Base-by-base conservation (phyloP, 2,797 vertebrate species). In the Epinephelus awoara region DNA sequence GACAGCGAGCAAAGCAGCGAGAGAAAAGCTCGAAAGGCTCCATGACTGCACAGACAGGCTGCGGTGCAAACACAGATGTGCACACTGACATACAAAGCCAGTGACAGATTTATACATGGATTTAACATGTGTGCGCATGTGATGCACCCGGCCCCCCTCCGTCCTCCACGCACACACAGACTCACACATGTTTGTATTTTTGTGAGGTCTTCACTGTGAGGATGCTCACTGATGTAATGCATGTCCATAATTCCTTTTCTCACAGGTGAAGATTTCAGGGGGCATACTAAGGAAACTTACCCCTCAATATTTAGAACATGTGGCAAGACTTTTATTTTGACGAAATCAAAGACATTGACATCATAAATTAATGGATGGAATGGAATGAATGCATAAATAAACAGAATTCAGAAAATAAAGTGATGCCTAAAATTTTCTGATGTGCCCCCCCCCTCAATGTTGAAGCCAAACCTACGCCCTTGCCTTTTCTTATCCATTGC, bases 1-100 rank as follows among this genome's bases (percentile, higher is more conserved):
- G 69, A 85, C 85, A 80, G 78, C 59, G 50, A 84, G 71, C 38
- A 77, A 92, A 88, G 85, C 75, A 87, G 67, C 72, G 71, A 79
- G 67, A 75, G 68, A 73, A 76, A 71, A 83, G 51, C 77, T 84
- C 10, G 6, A 68, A 21, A 49, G 61, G 25, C 62, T 83, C 75
- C 64, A 40, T 56, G 79, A 64, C 68, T 58, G 56, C 73, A 70
- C 50, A 83, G 42, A 66, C 74, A 52, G 21, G 49, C 44, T 73
- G 71, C 49, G 58, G 17, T 17, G 52, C 54, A 71, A 61, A 73
- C 63, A 67, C 40, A 52, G 58, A 77, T 51, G 9, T 66, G 18
- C 50, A 74, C 34, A 59, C 50, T 40, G 47, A 82, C 46, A 51
- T 62, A 72, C 42, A 74, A 61, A 79, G 61, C 59, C 21, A 18